A percentile compares a stretch with the other conserved stretches of the same genome.
phyloP scores from a whole-genome alignment of 2,113 vertebrate genomes.

The Sapayoa aenigma region DNA sequence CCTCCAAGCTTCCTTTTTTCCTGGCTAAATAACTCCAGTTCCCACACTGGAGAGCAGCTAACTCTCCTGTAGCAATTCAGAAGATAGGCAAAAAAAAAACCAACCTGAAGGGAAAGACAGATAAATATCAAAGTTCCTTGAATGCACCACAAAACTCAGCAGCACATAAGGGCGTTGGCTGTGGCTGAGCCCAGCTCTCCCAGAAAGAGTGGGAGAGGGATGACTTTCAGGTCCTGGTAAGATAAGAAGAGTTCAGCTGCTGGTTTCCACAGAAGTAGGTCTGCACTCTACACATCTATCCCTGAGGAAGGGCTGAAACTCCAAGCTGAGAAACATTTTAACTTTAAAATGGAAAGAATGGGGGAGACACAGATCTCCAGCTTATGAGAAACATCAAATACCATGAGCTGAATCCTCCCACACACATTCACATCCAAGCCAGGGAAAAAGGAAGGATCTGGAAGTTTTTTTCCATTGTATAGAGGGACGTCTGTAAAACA shows the following conservation, averaged over 20 bases:
- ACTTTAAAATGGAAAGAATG: neutral
- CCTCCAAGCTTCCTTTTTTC: neutral
- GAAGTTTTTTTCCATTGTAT: neutral
- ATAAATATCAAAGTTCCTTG: neutral
- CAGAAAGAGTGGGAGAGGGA: neutral
- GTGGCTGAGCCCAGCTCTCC: neutral
- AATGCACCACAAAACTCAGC: neutral
- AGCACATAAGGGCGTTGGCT: rapidly evolving
- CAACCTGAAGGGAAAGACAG: neutral
- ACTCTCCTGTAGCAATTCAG: neutral
- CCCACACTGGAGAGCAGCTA: neutral
- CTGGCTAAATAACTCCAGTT: neutral
- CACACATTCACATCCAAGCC: neutral
- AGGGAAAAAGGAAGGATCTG: neutral
- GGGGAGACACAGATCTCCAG: neutral
- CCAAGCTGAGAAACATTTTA: neutral
- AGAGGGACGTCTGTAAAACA: neutral
- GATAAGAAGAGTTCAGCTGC: neutral
- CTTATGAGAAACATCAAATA: neutral
- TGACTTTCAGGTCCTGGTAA: neutral
- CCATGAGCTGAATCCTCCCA: neutral
- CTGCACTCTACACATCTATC: neutral
- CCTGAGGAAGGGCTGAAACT: neutral
- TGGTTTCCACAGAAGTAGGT: neutral
- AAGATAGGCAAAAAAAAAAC: neutral